A percentile compares a stretch with the other conserved stretches of the same genome.
Evolutionary conservation across 2,888 invertebrate species (phyloP).

Genomic region (Mamestra brassicae): DNA sequence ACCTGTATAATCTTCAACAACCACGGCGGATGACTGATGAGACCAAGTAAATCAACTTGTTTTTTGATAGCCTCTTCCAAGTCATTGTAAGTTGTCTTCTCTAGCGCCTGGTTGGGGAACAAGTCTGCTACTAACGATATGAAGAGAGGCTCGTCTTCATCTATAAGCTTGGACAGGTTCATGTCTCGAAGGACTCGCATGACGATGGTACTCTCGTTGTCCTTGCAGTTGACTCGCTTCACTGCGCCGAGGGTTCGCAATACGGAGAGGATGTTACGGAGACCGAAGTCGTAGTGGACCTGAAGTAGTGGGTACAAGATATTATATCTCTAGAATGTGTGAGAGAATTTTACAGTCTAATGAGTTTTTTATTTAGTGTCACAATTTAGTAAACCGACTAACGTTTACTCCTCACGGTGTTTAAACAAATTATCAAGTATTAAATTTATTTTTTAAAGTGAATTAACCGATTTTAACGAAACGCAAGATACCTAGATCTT

Average conservation of each 20-base stretch:
- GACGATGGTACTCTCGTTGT: constrained; percentile 98
- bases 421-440: too few species aligned
- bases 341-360: background rate
- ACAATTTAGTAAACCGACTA: background rate
- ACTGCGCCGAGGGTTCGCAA: constrained; percentile 97
- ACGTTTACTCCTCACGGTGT: too few species aligned
- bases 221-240: constrained; percentile 97
- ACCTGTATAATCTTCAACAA: constrained; percentile 97
- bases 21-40: constrained; percentile 99
- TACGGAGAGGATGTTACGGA: constrained; percentile 98
- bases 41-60: constrained; percentile 95
- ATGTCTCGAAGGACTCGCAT: constrained; percentile 99
- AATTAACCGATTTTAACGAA: too few species aligned
- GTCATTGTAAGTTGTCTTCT: constrained; percentile 97
- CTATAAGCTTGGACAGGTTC: constrained; percentile 99
- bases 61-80: constrained; percentile 96
- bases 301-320: constrained; percentile 71
- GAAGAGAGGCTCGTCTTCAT: constrained; percentile 99
- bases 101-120: constrained; percentile 98
- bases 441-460: too few species aligned
- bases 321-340: background rate
- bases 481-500: too few species aligned
- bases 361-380: background rate
- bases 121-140: constrained; percentile 98
- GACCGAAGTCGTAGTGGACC: constrained; percentile 99